Evolutionary conservation across 2,888 invertebrate species (phyloP), one percentile per base, ranked within the genome.

Genomic region (Patella pellucida): DNA sequence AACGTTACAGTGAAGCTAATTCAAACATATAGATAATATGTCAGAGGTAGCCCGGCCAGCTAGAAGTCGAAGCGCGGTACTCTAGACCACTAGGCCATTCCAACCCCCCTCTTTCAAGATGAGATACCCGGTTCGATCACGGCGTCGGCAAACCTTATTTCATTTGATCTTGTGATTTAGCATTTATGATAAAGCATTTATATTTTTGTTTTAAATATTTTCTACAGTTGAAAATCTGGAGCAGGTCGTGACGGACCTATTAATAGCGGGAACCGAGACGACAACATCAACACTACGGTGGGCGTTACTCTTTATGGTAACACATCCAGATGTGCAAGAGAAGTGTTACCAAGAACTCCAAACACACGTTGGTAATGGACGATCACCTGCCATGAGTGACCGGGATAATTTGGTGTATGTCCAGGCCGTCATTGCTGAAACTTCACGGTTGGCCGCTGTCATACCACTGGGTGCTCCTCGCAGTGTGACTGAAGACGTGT

Each of bases 391-490:
- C 19, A 12, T 62, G 62, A 62, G 3, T 3, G 62, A 62, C 23
- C 62, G 23, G 16, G 62, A 62, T 62, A 62, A 62, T 62, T 23
- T 62, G 23, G 14, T 62, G 11, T 62, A 62, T 16, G 23, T 62
- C 12, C 62, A 62, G 16, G 62, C 62, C 12, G 23, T 62, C 23
- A 23, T 62, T 62, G 23, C 62, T 11, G 62, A 62, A 62, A 23
- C 62, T 62, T 62, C 14, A 62, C 19, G 62, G 4, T 12, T 62
- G 12, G 19, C 62, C 12, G 62, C 62, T 62, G 62, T 62, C 15
- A 19, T 62, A 62, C 62, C 62, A 19, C 23, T 62, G 19, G 62
- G 62, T 62, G 62, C 62, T 62, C 62, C 62, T 23, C 62, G 23
- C 12, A 23, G 19, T 23, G 62, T 62, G 9, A 62, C 19, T 14